Evolutionary conservation across 2,888 invertebrate species (phyloP), one percentile per base, ranked within the genome.

Genomic region (Chalcis sispes): DNA sequence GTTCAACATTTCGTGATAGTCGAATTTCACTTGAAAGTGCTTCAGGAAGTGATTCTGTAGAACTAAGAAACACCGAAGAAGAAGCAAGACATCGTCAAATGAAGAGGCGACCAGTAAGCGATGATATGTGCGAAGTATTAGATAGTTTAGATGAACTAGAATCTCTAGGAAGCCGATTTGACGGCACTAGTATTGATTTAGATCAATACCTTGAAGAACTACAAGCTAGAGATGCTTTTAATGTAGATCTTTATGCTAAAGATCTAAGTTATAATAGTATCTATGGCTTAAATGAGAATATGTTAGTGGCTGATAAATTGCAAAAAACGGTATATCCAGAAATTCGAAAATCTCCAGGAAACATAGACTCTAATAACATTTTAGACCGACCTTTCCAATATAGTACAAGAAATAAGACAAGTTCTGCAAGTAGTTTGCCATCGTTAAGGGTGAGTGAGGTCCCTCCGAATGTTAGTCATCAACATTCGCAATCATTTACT

Each of bases 61-160:
- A 93, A 80, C 89, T 92, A 5, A 89, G 92, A 73, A 88, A 90
- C 83, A 85, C 89, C 1, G 85, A 88, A 25, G 89, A 89, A 79
- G 91, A 92, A 77, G 90, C 90, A 1, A 81, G 92, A 50, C 92
- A 92, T 81, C 87, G 91, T 29, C 91, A 92, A 81, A 87, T 93
- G 52, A 95, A 94, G 82, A 90, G 95, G 64, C 90, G 94, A 80
- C 95, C 95, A 0, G 90, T 95, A 2, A 94, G 95, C 23, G 94
- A 94, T 84, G 94, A 95, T 81, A 85, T 88, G 18, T 87, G 87
- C 71, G 85, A 87, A 4, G 87, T 89, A 8, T 78, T 89, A 0
- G 88, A 89, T 71, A 94, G 93, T 61, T 89, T 93, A 52, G 93
- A 93, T 84, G 93, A 94, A 85, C 89, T 94, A 54, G 92, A 92